Conservation (phyloP, 2,113 vertebrate genomes). For the Labeo catla region DNA sequence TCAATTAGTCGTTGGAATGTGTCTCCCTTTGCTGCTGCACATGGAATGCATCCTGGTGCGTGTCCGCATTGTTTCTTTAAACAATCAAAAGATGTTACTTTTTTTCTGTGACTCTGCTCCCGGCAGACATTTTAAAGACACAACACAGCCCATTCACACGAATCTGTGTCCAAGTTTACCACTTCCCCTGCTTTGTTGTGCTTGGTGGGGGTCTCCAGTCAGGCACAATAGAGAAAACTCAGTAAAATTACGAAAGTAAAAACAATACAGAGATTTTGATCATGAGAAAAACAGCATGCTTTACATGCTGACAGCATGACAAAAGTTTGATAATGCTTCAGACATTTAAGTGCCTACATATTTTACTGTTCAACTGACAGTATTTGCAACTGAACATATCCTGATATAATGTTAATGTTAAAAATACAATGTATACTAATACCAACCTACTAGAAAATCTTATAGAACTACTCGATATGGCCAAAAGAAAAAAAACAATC, state of each 20-base stretch:
- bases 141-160: slow-evolving; percentile 56
- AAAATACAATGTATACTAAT: not conserved
- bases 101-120: slow-evolving; percentile 58
- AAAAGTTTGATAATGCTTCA: not conserved
- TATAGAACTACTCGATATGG: too few relatives aligned
- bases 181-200: slow-evolving; percentile 52
- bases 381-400: not conserved
- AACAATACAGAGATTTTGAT: slow-evolving; percentile 52
- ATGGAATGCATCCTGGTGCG: slow-evolving; percentile 61
- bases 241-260: slow-evolving; percentile 38
- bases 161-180: slow-evolving; percentile 47
- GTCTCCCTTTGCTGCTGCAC: slow-evolving; percentile 64
- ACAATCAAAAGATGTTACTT: slow-evolving; percentile 67
- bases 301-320: not conserved
- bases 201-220: not conserved
- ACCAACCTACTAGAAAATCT: not conserved
- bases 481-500: too few relatives aligned
- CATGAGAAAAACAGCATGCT: slow-evolving; percentile 12
- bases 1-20: slow-evolving; percentile 70
- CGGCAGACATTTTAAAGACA: slow-evolving; percentile 58
- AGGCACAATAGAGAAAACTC: slow-evolving; percentile 43
- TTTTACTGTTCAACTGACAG: not conserved
- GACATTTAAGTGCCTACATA: not conserved
- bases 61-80: slow-evolving; percentile 64
- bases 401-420: not conserved